Base-by-base conservation (phyloP, 1,140 invertebrate genomes). In the Drosophila pseudoananassae region DNA sequence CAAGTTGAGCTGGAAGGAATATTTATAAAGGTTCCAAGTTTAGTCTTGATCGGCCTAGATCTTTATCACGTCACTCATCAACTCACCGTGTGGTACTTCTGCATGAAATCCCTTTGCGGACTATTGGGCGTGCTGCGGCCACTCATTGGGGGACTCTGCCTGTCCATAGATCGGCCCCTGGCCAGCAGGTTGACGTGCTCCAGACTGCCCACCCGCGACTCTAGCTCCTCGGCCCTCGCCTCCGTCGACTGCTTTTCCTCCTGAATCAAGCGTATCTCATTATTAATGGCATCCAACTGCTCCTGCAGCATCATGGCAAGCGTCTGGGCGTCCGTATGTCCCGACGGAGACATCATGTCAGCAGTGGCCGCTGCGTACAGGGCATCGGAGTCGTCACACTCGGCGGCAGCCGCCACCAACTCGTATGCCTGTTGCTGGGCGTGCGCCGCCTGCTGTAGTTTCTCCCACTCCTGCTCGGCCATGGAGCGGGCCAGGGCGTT, bases 171-270 rank as follows among this genome's bases (percentile, higher is more conserved):
- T 60, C 95, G 92, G 25, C 96, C 96, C 36, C 97, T 93, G 12
- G 96, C 94, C 77, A 97, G 92, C 58, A 98, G 92, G 93, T 98
- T 97, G 94, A 98, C 97, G 90, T 98, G 97, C 92, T 98, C 97
- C 85, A 98, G 94, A 92, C 97, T 98, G 76, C 98, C 98, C 61
- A 99, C 98, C 80, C 98, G 94, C 60, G 97, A 98, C 92, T 99
- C 99, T 31, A 99, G 93, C 92, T 99, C 98, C 92, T 99, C 99
- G 1, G 98, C 98, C 54, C 98, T 92, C 1, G 98, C 97, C 92
- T 99, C 99, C 3, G 98, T 98, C 87, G 95, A 98, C 92, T 99
- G 98, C 92, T 99, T 99, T 93, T 99, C 99, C 93, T 99, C 98
- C 94, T 99, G 97, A 47, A 99, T 99, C 78, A 99, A 93, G 5